These are phyloP conservation scores for Columbina picui DNA, from an alignment of 2,113 vertebrate genomes.

Conservation along the genomic window DNA sequence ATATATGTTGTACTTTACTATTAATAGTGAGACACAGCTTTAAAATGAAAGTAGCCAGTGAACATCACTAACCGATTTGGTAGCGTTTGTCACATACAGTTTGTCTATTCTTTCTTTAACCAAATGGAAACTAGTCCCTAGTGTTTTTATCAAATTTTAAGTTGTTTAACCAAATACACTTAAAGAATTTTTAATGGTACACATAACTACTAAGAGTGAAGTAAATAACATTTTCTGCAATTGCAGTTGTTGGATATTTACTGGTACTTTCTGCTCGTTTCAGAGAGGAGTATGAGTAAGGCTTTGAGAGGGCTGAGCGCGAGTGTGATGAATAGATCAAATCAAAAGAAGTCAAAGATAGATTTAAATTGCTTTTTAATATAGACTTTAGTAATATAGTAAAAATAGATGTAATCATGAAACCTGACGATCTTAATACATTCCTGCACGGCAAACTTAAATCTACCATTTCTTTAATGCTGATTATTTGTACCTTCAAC, in stretches of 20 bases:
- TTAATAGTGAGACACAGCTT: not conserved
- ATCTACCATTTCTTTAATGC: not conserved
- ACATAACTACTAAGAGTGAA: not conserved
- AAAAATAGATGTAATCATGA: slow-evolving; percentile 46
- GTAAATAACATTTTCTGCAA: not conserved
- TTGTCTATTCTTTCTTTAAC: not conserved
- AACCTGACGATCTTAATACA: slow-evolving; percentile 6
- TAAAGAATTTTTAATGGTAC: not conserved
- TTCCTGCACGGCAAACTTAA: not conserved
- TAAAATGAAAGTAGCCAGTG: not conserved
- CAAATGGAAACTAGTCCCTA: not conserved
- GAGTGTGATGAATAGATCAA: slow-evolving; percentile 41
- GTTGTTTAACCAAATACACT: not conserved
- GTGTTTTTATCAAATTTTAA: not conserved
- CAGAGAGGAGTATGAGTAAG: not conserved
- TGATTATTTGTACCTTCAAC: slow-evolving; percentile 1
- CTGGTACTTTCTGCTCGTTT: not conserved
- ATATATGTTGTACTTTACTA: not conserved
- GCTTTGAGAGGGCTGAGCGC: slow-evolving; percentile 28
- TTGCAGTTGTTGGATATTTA: not conserved
- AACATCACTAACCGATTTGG: not conserved
- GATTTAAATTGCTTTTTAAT: slow-evolving; percentile 58
- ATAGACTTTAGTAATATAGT: slow-evolving; percentile 24
- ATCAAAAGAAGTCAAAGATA: slow-evolving; percentile 42
- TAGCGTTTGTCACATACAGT: not conserved